These are phyloP conservation scores for Thelaira solivaga DNA, from an alignment of 2,888 invertebrate genomes.

Conservation along the genomic window DNA sequence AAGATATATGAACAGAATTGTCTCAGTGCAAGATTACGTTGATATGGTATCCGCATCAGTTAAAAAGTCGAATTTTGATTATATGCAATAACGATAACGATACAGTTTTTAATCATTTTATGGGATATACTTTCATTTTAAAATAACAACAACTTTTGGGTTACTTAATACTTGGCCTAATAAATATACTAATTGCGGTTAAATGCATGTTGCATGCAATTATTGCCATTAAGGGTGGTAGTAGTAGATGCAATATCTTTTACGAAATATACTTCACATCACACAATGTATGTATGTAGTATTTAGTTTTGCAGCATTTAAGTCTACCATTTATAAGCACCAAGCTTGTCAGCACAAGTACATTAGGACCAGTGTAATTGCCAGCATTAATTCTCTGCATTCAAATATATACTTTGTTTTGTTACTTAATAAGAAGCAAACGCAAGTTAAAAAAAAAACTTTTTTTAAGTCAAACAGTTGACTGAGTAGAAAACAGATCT, in stretches of 20 bases:
- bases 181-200: constrained; percentile 76
- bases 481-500: neutral
- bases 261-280: too few species aligned
- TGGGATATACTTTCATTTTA: constrained; percentile 13
- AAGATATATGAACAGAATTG: too few species aligned
- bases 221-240: constrained; percentile 63
- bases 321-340: constrained; percentile 16
- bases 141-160: constrained; percentile 40
- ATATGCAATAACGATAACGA: too few species aligned
- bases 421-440: neutral
- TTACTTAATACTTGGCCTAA: constrained; percentile 73
- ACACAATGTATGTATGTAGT: too few species aligned
- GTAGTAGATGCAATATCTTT: constrained; percentile 42
- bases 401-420: constrained; percentile 14
- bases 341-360: too few species aligned
- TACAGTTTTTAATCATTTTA: neutral
- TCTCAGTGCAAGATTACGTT: too few species aligned
- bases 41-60: too few species aligned
- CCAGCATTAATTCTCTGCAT: constrained; percentile 42
- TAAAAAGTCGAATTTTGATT: too few species aligned
- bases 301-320: too few species aligned
- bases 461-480: neutral
- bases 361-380: neutral
- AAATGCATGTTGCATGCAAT: constrained; percentile 71
- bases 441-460: too few species aligned